Evolutionary conservation across 2,888 invertebrate species (phyloP).

Genomic region (Eudasyphora cyanicolor): DNA sequence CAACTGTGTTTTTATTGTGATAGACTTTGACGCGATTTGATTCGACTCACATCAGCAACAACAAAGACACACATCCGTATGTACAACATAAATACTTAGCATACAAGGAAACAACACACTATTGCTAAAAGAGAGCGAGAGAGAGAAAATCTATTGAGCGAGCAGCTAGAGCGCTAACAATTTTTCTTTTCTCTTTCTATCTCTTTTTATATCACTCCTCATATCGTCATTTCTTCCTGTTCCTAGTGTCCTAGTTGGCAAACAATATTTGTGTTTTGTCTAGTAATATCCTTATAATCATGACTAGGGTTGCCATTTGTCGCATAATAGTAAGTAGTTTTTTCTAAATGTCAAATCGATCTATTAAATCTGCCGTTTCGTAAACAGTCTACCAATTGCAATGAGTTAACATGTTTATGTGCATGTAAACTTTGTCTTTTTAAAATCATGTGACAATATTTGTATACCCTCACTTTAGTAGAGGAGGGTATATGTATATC

Average conservation of each 20-base stretch:
- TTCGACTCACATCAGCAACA: conserved; percentile 30
- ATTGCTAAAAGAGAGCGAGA: conserved; percentile 1
- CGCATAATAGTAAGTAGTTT: too few species aligned
- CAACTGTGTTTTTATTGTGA: conserved; percentile 41
- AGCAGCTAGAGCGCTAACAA: conserved; percentile 1
- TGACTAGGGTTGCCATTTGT: conserved; percentile 1
- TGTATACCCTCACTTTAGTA: too few species aligned
- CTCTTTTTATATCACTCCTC: background rate
- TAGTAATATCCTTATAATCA: background rate
- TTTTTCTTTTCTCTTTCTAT: conserved; percentile 18
- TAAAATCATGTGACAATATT: too few species aligned
- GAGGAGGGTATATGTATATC: too few species aligned
- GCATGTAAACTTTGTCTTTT: too few species aligned
- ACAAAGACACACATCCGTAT: conserved; percentile 4
- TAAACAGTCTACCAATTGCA: too few species aligned
- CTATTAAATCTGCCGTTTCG: too few species aligned
- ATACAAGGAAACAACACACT: background rate
- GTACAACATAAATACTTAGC: background rate
- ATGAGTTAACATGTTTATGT: too few species aligned
- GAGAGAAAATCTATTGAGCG: background rate
- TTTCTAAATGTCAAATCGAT: too few species aligned
- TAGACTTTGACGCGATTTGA: conserved; percentile 6
- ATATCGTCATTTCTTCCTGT: conserved; percentile 2
- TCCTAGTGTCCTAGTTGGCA: conserved; percentile 19
- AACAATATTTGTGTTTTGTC: background rate